Conservation (phyloP, 1,140 invertebrate species). For the Phenacoccus solenopsis region DNA sequence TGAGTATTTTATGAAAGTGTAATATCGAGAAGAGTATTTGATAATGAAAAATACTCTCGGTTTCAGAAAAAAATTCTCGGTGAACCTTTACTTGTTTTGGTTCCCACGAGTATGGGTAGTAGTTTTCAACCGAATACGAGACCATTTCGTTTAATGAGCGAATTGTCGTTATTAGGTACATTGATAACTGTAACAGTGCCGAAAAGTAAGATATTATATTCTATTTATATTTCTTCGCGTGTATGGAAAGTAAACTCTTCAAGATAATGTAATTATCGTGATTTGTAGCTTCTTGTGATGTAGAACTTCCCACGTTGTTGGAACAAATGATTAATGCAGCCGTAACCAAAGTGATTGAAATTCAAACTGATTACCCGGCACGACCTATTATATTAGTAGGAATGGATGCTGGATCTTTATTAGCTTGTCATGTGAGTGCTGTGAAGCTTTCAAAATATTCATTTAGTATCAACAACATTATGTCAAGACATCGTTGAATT, state of each 20-base stretch:
- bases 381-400: slow-evolving; percentile 63
- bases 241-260: neutral
- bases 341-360: slow-evolving; percentile 53
- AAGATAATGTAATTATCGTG: neutral
- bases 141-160: slow-evolving; percentile 53
- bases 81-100: slow-evolving; percentile 55
- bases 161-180: slow-evolving; percentile 53
- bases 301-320: slow-evolving; percentile 41
- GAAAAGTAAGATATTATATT: slow-evolving; percentile 14
- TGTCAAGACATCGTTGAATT: too few relatives aligned
- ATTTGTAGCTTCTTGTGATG: slow-evolving; percentile 29
- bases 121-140: slow-evolving; percentile 39
- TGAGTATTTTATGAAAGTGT: neutral
- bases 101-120: slow-evolving; percentile 44
- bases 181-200: slow-evolving; percentile 43
- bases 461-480: too few relatives aligned
- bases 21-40: too few relatives aligned
- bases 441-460: slow-evolving; percentile 9
- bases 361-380: slow-evolving; percentile 50
- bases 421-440: slow-evolving; percentile 47
- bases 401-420: slow-evolving; percentile 56
- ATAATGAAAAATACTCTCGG: too few relatives aligned
- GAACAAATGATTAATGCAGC: slow-evolving; percentile 57
- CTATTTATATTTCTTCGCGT: neutral
- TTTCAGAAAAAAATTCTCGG: slow-evolving; percentile 54